phyloP scores from a whole-genome alignment of 2,113 vertebrate genomes.

The Cathartes aura region DNA sequence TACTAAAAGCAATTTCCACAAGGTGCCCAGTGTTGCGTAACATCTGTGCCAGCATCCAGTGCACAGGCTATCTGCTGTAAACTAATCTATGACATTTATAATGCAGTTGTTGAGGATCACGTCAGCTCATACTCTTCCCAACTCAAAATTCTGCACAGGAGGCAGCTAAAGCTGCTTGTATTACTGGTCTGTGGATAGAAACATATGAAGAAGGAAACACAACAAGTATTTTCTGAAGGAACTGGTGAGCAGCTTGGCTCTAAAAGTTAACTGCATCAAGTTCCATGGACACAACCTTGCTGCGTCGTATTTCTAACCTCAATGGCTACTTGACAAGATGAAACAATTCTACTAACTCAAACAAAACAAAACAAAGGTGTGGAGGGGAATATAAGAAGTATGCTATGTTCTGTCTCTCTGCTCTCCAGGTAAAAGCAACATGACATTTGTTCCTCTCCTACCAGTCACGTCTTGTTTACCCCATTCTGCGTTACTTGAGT shows the following conservation, averaged over 20 bases:
- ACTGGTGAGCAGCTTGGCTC: background rate
- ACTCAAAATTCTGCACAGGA: too few species aligned
- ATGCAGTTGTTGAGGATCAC: background rate
- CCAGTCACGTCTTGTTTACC: background rate
- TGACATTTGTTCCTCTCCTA: background rate
- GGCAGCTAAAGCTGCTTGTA: background rate
- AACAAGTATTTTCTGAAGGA: background rate
- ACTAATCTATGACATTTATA: background rate
- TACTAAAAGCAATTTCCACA: background rate
- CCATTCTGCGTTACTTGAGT: background rate
- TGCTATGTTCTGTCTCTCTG: background rate
- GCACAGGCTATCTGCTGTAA: background rate
- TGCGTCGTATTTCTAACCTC: background rate
- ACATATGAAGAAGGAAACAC: rapidly evolving
- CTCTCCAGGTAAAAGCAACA: background rate
- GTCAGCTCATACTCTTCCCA: background rate
- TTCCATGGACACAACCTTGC: background rate
- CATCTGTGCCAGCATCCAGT: background rate
- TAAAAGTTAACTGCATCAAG: background rate
- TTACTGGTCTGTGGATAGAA: background rate
- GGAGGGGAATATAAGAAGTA: too few species aligned
- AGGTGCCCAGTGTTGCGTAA: background rate
- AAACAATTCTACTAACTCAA: background rate
- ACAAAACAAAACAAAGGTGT: background rate
- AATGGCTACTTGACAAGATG: background rate